A percentile compares a stretch with the other conserved stretches of the same genome.
These are phyloP conservation scores for Balanococcus diminutus DNA, from an alignment of 2,888 invertebrate genomes.

Conservation along the genomic window DNA sequence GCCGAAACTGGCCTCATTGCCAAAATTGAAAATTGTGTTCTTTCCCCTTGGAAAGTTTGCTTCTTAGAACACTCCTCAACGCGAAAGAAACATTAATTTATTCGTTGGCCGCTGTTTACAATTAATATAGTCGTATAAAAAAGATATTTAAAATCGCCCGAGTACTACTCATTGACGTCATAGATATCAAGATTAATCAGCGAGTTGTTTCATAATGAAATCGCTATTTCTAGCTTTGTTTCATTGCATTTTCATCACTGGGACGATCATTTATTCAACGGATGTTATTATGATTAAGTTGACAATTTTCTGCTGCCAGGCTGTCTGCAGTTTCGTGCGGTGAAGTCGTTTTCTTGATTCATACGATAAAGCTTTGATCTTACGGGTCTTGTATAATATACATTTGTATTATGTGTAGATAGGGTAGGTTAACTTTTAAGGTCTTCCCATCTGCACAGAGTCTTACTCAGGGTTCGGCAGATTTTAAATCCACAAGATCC, in stretches of 20 bases:
- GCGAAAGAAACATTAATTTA: constrained; percentile 49
- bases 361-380: not conserved
- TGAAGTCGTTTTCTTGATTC: not conserved
- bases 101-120: constrained; percentile 50
- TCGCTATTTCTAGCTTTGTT: constrained; percentile 48
- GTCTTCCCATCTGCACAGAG: no score
- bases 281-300: constrained; percentile 34
- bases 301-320: constrained; percentile 51
- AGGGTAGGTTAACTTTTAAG: no score
- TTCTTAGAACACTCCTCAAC: constrained; percentile 41
- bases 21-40: constrained; percentile 38
- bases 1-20: constrained; percentile 36
- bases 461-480: no score
- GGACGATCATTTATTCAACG: constrained; percentile 48
- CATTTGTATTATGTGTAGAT: no score
- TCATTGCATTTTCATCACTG: constrained; percentile 35
- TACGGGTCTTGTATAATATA: not conserved
- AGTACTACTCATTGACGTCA: constrained; percentile 52
- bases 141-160: constrained; percentile 48
- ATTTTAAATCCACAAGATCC: no score
- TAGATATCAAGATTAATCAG: constrained; percentile 29
- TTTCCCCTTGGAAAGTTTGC: constrained; percentile 15
- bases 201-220: constrained; percentile 30
- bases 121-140: constrained; percentile 51
- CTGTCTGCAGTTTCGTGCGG: constrained; percentile 11